Conservation (phyloP, 2,797 vertebrate species). For the Taeniopygia guttata region DNA sequence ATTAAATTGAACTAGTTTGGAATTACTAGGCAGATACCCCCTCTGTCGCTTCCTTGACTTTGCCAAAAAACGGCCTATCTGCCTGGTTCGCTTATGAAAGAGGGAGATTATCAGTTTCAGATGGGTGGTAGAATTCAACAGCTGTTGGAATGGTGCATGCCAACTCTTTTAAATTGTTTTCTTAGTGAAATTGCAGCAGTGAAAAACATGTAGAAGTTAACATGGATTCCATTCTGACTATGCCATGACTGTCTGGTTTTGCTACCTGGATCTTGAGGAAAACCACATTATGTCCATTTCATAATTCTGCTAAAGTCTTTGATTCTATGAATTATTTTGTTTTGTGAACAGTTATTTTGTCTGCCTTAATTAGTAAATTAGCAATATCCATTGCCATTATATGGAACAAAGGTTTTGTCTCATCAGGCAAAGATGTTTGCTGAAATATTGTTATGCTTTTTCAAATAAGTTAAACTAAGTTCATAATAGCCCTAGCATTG, state of each 20-base stretch:
- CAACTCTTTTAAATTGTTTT: not conserved
- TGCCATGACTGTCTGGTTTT: not conserved
- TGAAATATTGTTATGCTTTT: not conserved
- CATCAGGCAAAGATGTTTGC: not conserved
- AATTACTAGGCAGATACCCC: not conserved
- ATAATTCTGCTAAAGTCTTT: not conserved
- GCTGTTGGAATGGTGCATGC: not conserved
- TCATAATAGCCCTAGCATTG: not conserved
- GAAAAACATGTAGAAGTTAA: not conserved
- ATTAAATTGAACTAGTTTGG: not conserved
- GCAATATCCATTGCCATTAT: not conserved
- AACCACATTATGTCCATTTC: not conserved
- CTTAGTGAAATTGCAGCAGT: not conserved
- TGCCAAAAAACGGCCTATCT: not conserved
- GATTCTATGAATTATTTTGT: not conserved
- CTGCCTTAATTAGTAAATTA: not conserved
- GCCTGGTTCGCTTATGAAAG: not conserved
- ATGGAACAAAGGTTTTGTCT: not conserved
- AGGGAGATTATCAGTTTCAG: not conserved
- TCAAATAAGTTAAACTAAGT: not conserved
- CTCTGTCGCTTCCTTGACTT: not conserved
- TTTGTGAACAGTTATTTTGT: not conserved
- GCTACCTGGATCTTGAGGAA: not conserved
- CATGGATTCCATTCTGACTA: not conserved
- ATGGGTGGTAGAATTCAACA: not conserved